Evolutionary conservation across 2,888 invertebrate genomes (phyloP).

Genomic region (Zootermopsis nevadensis): DNA sequence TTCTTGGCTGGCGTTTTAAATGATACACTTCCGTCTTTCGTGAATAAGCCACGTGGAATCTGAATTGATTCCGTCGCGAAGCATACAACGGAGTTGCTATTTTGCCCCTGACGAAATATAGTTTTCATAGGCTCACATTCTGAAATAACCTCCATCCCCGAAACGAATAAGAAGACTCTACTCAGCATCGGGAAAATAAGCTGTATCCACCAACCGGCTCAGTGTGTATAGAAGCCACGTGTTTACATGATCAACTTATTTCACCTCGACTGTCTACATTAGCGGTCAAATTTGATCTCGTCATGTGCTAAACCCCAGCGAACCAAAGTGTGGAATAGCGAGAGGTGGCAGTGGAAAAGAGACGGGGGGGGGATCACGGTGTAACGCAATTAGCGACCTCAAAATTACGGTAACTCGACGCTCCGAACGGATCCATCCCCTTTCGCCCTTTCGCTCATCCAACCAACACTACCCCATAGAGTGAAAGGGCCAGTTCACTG

Average conservation of each 20-base stretch:
- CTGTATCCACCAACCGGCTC: not conserved
- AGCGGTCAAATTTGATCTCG: constrained; percentile 34
- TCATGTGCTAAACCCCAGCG: not conserved
- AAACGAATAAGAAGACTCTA: too few relatives aligned
- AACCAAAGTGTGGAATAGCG: constrained; percentile 17
- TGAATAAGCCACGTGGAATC: too few relatives aligned
- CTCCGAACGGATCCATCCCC: constrained; percentile 36
- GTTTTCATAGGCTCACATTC: too few relatives aligned
- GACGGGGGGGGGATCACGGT: constrained; percentile 8
- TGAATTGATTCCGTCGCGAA: too few relatives aligned
- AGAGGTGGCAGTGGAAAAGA: not conserved
- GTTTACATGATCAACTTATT: constrained; percentile 29
- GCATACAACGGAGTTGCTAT: too few relatives aligned
- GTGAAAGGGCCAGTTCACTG: constrained; percentile 4
- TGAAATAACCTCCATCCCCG: too few relatives aligned
- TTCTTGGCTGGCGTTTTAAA: too few relatives aligned
- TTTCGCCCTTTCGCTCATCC: constrained; percentile 26
- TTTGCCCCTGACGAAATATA: too few relatives aligned
- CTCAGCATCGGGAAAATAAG: too few relatives aligned
- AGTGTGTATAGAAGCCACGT: not conserved
- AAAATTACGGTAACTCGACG: constrained; percentile 43
- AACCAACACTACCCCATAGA: constrained; percentile 19
- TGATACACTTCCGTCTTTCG: too few relatives aligned
- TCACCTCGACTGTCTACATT: constrained; percentile 14
- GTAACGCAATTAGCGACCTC: constrained; percentile 46